A percentile compares a stretch with the other conserved stretches of the same genome.
phyloP scores from a whole-genome alignment of 2,888 invertebrate species.

The Linnaemya vulpina region DNA sequence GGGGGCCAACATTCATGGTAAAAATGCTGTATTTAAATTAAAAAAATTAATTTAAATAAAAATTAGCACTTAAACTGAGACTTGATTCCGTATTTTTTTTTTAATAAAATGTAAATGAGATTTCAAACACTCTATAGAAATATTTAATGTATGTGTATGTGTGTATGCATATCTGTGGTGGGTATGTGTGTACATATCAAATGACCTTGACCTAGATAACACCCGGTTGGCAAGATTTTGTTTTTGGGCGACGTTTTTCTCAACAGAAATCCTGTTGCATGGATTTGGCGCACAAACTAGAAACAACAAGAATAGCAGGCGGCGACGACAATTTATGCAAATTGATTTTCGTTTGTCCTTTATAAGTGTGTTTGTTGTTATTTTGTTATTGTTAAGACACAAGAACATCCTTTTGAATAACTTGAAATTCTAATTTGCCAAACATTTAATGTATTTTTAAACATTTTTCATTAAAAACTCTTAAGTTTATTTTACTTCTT shows the following conservation, averaged over 20 bases:
- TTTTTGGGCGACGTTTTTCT: slow-evolving; percentile 30
- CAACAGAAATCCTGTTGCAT: slow-evolving; percentile 4
- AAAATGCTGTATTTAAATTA: too few species aligned
- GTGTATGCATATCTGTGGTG: neutral
- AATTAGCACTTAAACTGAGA: too few species aligned
- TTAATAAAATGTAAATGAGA: neutral
- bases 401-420: too few species aligned
- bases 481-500: neutral
- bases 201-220: slow-evolving; percentile 78
- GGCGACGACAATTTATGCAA: neutral
- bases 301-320: neutral
- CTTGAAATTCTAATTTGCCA: neutral
- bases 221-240: neutral
- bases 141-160: neutral
- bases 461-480: slow-evolving; percentile 3
- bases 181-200: slow-evolving; percentile 32
- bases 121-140: neutral
- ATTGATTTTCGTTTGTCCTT: neutral
- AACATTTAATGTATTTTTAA: neutral
- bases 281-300: neutral
- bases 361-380: neutral
- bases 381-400: neutral
- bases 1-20: too few species aligned
- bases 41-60: too few species aligned
- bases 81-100: neutral